phyloP scores from a whole-genome alignment of 2,113 vertebrate species.

The Silurus meridionalis region DNA sequence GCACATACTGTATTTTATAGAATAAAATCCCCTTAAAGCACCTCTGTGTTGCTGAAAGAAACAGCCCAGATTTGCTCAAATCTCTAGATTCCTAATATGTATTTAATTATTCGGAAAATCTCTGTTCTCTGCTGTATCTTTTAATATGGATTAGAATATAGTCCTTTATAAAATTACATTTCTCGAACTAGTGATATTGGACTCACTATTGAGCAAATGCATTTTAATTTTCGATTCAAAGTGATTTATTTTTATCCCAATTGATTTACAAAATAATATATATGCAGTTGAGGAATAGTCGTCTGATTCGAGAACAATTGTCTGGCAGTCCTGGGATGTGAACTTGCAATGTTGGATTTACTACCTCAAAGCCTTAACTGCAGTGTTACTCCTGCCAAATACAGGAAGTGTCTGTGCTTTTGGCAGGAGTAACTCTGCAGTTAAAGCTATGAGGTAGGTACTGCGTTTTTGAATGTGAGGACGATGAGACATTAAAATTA shows the following conservation, averaged over 20 bases:
- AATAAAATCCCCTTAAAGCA: not conserved
- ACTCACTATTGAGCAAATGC: not conserved
- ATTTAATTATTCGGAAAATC: not conserved
- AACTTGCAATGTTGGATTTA: not conserved
- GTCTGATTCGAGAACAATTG: not conserved
- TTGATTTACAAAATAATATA: not conserved
- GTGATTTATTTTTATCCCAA: not conserved
- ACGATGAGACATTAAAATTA: not conserved
- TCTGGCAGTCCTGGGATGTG: not conserved
- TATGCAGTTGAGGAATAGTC: not conserved
- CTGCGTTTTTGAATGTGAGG: not conserved
- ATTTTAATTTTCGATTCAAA: not conserved
- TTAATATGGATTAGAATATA: not conserved
- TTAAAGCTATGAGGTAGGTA: too few species aligned
- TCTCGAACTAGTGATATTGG: not conserved
- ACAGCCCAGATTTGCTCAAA: not conserved
- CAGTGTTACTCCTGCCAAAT: not conserved
- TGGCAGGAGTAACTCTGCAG: too few species aligned
- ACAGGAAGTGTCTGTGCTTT: too few species aligned
- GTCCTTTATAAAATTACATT: not conserved
- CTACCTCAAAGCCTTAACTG: not conserved
- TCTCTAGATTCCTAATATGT: not conserved
- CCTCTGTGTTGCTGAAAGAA: not conserved
- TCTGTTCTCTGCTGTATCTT: not conserved
- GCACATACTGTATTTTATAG: not conserved